A percentile compares a stretch with the other conserved stretches of the same genome.
Conservation (phyloP, 1,140 invertebrate species). For the Penaeus vannamei region DNA sequence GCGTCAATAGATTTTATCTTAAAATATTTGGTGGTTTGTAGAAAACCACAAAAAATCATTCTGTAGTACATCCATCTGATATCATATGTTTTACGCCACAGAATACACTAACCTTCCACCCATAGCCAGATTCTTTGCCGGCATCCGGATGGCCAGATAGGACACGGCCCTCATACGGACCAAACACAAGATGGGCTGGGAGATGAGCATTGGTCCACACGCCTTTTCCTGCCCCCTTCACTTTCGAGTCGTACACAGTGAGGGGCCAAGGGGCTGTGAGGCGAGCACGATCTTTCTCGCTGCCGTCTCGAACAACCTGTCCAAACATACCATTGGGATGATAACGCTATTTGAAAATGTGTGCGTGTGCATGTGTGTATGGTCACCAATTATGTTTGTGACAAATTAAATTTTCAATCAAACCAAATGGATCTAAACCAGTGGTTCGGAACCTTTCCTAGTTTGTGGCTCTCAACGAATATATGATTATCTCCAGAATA, state of each 20-base stretch:
- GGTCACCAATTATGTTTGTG: too few species aligned
- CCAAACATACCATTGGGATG: background rate
- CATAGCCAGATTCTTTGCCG: slow-evolving; percentile 50
- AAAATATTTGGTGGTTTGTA: background rate
- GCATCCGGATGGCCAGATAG: slow-evolving; percentile 5
- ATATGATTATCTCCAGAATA: too few species aligned
- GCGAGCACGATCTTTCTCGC: slow-evolving; percentile 25
- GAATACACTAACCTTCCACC: slow-evolving; percentile 40
- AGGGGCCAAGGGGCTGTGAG: slow-evolving; percentile 53
- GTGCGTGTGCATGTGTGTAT: too few species aligned
- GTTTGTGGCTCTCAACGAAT: too few species aligned
- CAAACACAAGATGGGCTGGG: slow-evolving; percentile 58
- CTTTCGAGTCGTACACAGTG: slow-evolving; percentile 24
- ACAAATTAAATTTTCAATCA: too few species aligned
- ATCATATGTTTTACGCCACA: background rate
- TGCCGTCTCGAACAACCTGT: slow-evolving; percentile 45
- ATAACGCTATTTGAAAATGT: too few species aligned
- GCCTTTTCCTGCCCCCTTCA: slow-evolving; percentile 61
- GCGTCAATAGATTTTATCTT: background rate
- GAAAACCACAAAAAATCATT: background rate
- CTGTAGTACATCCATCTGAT: background rate
- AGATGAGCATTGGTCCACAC: slow-evolving; percentile 64
- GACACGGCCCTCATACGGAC: slow-evolving; percentile 65
- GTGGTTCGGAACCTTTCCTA: too few species aligned
- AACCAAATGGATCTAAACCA: too few species aligned